Evolutionary conservation across 2,797 vertebrate genomes (phyloP), one percentile per base, ranked within the genome.

Genomic region (Schizopygopsis malacanthus): DNA sequence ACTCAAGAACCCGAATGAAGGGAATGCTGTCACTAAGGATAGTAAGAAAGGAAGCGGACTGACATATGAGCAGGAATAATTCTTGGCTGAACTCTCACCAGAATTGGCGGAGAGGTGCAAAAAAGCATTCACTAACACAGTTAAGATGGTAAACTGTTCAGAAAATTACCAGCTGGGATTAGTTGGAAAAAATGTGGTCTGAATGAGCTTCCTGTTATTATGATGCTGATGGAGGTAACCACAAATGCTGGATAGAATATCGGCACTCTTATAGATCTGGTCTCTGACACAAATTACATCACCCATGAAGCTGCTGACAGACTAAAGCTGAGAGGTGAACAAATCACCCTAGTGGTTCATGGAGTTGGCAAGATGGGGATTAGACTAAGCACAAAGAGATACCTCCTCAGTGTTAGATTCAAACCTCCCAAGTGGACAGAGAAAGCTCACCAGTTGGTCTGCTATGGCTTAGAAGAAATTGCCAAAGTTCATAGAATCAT

Each of bases 221-320:
- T 33, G 33, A 33, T 33, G 33, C 33, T 33, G 33, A 33, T 33
- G 33, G 33, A 33, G 33, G 33, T 33, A 33, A 33, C 33, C 33
- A 33, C 33, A 33, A 70, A 41, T n/a, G 18, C 37, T 0, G 67
- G 67, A 12, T 37, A 70, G 65, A 67, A 67, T 18, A 39, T 70
- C 3, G 39, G 39, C 37, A 22, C 39, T 41, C 10, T 70, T 9
- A 41, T 70, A 70, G 37, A 41, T 1, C 67, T 70, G 37, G 37
- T 37, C 18, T 70, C 20, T 0, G 67, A 70, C 4, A 71, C 39
- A 6, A 71, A 43, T 43, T 43, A 79, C 1, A 61, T 79, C 4
- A 43, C 54, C 1, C 54, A 79, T 56, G 54, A 61, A 39, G 76
- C 76, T 79, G 76, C 76, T 41, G 37, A 61, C 8, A 43, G 54